Percentiles rank a stretch among this genome's conserved stretches.
phyloP scores from a whole-genome alignment of 2,113 vertebrate species.

The Dermatemys mawii region DNA sequence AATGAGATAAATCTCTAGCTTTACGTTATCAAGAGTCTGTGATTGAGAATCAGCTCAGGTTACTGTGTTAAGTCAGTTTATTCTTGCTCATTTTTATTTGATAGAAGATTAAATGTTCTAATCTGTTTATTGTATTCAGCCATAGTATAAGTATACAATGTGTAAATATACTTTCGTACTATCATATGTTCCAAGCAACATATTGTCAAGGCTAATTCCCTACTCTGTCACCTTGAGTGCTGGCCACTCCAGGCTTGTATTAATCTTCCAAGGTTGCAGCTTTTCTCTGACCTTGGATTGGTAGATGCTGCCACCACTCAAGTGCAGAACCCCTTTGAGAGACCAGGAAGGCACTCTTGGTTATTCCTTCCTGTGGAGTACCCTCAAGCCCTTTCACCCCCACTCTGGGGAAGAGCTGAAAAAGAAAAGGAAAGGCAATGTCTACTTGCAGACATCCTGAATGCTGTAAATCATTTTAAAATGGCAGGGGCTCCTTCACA shows the following conservation, averaged over 20 bases:
- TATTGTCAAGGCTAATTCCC: not conserved
- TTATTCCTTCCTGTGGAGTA: too few species aligned
- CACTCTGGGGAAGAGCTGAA: too few species aligned
- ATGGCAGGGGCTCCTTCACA: slow-evolving; percentile 27
- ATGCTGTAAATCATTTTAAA: slow-evolving; percentile 32
- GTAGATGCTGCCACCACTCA: too few species aligned
- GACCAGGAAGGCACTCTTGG: too few species aligned
- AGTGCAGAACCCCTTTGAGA: too few species aligned
- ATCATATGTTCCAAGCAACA: not conserved
- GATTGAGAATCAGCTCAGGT: slow-evolving; percentile 23
- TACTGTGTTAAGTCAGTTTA: not conserved
- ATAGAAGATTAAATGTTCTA: not conserved
- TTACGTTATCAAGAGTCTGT: slow-evolving; percentile 1
- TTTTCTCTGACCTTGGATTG: too few species aligned
- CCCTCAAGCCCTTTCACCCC: too few species aligned
- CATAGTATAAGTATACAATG: slow-evolving; percentile 3
- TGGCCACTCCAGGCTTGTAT: too few species aligned
- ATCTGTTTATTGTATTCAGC: slow-evolving; percentile 26
- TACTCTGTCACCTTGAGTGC: too few species aligned
- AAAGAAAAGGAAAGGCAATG: not conserved
- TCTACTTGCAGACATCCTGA: slow-evolving; percentile 26
- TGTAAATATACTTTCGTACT: not conserved
- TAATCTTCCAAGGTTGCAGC: too few species aligned
- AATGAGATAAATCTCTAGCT: slow-evolving; percentile 14
- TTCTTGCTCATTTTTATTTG: slow-evolving; percentile 18